Evolutionary conservation across 2,888 invertebrate species (phyloP), one percentile per base, ranked within the genome.

Genomic region (Aphidoletes aphidimyza): DNA sequence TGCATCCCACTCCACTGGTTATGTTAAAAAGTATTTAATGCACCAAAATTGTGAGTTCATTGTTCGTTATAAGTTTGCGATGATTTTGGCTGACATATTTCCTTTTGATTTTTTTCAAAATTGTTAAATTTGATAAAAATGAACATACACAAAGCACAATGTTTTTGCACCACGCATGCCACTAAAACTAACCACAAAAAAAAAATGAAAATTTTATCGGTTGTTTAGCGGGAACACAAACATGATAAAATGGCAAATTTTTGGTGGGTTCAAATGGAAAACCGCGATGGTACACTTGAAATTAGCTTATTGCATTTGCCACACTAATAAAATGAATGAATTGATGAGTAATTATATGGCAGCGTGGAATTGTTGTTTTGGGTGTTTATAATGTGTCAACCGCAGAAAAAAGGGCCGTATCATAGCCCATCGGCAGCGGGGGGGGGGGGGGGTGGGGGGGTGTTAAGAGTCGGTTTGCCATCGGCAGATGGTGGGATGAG

Each of bases 241-340:
- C 34, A 30, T 30, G 69, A n/a, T 69, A 14, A 34, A 54, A 54
- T 22, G 30, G 1, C 26, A 26, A 69, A 30, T 54, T 3, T 54
- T 54, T 26, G 54, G n/a, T n/a, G n/a, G n/a, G 54, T 54, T 54
- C 22, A 26, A 54, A n/a, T 69, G 30, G n/a, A n/a, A 34, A 69
- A 69, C 69, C 69, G 69, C 69, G n/a, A 69, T 30, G 30, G 26
- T 69, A 11, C 34, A 69, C 34, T 30, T 11, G 34, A 69, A 30
- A 69, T 69, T 30, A 69, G 69, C 69, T 69, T 69, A 69, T 30
- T 30, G 14, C 30, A 22, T 54, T 54, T 47, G 47, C 54, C 1
- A 54, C 69, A 14, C 69, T 69, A 69, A 69, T 69, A 69, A 69
- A 69, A 69, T 69, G 34, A 30, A 69, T 69, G 30, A 69, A 69